These are phyloP conservation scores for Corvus cornix DNA, from an alignment of 2,113 vertebrate species.

Conservation along the genomic window DNA sequence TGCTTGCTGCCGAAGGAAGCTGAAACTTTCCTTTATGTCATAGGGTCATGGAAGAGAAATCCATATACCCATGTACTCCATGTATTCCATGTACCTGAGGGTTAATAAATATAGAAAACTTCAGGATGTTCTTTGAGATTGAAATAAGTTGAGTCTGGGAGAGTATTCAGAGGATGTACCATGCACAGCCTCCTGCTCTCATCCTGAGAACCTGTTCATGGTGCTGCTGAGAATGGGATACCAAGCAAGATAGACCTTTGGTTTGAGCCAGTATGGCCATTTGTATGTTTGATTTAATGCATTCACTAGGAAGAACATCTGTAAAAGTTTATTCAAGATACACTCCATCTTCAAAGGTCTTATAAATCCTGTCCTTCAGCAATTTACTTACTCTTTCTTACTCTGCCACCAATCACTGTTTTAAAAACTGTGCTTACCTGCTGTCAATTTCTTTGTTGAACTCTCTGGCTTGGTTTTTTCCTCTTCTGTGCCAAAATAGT, in stretches of 20 bases:
- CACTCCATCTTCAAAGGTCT: background rate
- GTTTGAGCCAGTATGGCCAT: background rate
- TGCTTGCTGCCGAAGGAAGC: background rate
- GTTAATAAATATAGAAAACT: background rate
- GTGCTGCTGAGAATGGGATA: background rate
- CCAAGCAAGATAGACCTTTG: background rate
- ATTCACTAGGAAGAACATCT: background rate
- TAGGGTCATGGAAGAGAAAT: background rate
- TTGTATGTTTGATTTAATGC: background rate
- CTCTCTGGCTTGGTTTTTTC: background rate
- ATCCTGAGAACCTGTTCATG: accelerated
- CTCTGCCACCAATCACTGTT: background rate
- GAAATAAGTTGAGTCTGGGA: background rate
- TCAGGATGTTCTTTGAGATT: background rate
- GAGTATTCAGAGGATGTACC: background rate
- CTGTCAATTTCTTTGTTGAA: background rate
- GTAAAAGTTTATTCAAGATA: background rate
- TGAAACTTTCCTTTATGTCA: background rate
- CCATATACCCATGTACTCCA: background rate
- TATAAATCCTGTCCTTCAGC: background rate
- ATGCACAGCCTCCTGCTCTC: background rate
- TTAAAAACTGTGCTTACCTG: background rate
- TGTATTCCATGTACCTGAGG: background rate
- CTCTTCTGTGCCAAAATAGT: background rate
- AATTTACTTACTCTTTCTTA: background rate